Evolutionary conservation across 2,113 vertebrate genomes (phyloP).

Genomic region (Trachemys scripta): DNA sequence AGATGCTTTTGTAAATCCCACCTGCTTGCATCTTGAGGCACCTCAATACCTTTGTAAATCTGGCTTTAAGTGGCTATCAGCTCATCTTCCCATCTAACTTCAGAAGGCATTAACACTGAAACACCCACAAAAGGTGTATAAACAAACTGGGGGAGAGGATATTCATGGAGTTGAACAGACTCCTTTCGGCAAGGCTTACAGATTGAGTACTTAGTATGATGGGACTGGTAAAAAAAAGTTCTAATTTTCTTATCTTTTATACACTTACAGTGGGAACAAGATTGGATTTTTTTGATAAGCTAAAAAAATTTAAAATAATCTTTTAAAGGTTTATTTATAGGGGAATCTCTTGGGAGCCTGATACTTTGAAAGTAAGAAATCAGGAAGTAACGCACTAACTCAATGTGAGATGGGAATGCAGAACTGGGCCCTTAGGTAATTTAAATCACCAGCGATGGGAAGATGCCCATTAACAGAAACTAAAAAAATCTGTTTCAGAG

Average conservation of each 20-base stretch:
- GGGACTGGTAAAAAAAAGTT: background rate
- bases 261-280: background rate
- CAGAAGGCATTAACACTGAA: background rate
- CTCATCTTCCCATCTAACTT: background rate
- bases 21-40: background rate
- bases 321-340: background rate
- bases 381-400: background rate
- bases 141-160: background rate
- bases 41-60: background rate
- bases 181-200: background rate
- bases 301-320: background rate
- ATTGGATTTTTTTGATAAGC: background rate
- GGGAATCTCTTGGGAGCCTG: background rate
- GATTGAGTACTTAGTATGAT: background rate
- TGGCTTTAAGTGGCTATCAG: background rate
- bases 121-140: background rate
- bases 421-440: background rate
- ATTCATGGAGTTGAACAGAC: background rate
- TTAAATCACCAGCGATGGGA: background rate
- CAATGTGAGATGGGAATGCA: background rate
- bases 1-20: background rate
- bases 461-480: background rate
- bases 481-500: background rate
- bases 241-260: background rate
- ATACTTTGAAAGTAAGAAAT: background rate